A percentile compares a stretch with the other conserved stretches of the same genome.
phyloP scores from a whole-genome alignment of 2,888 invertebrate species.

The Metalampra italica region DNA sequence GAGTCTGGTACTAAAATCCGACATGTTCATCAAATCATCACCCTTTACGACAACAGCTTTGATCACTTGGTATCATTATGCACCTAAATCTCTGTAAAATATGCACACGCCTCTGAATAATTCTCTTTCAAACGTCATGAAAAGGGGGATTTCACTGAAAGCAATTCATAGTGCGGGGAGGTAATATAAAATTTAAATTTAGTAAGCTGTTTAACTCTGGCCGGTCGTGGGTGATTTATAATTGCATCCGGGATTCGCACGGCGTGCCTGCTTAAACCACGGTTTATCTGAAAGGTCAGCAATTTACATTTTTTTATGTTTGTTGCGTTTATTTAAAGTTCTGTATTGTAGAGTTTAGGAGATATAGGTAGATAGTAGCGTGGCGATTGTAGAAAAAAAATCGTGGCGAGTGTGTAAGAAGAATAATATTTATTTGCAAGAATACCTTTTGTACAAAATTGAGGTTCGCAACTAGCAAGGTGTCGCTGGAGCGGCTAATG shows the following conservation, averaged over 20 bases:
- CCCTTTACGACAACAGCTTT: too few relatives aligned
- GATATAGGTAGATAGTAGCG: too few relatives aligned
- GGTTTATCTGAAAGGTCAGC: constrained; percentile 15
- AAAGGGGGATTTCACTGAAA: constrained; percentile 2
- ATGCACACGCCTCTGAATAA: not conserved
- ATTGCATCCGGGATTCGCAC: constrained; percentile 26
- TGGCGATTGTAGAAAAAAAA: too few relatives aligned
- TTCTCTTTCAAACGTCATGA: not conserved
- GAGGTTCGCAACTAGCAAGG: too few relatives aligned
- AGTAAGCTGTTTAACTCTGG: constrained; percentile 39
- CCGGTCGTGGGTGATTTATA: constrained; percentile 46
- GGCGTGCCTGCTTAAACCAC: constrained; percentile 14
- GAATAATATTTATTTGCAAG: too few relatives aligned
- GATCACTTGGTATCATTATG: not conserved
- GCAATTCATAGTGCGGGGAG: constrained; percentile 28
- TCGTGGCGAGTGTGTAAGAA: too few relatives aligned
- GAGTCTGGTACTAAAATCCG: too few relatives aligned
- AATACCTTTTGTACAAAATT: too few relatives aligned
- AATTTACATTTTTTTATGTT: constrained; percentile 16
- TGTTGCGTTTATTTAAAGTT: not conserved
- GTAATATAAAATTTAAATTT: constrained; percentile 49
- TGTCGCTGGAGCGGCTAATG: too few relatives aligned
- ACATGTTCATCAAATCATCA: too few relatives aligned
- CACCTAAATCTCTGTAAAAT: not conserved
- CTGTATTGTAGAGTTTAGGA: not conserved